These are phyloP conservation scores for Clarias fuscus DNA, from an alignment of 2,797 vertebrate species.

Conservation along the genomic window DNA sequence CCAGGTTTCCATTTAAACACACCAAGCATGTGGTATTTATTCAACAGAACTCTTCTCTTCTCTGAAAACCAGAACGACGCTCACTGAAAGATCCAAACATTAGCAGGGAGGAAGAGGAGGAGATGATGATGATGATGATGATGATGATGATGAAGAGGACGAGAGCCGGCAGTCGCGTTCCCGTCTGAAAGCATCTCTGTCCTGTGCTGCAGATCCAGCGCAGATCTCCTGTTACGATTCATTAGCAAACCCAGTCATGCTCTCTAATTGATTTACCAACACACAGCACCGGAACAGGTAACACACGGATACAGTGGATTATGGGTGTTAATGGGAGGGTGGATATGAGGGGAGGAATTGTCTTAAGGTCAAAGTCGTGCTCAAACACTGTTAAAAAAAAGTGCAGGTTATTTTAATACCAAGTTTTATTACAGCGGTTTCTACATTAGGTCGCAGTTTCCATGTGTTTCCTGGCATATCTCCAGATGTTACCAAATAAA, in stretches of 20 bases:
- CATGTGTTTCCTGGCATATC: background rate
- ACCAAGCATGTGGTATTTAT: background rate
- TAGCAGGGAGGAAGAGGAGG: background rate
- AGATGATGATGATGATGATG: too few relatives aligned
- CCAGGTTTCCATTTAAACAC: background rate
- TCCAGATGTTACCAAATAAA: background rate
- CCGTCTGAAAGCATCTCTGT: too few relatives aligned
- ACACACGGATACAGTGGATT: background rate
- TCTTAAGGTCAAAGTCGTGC: background rate
- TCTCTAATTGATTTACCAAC: background rate
- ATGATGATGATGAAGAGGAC: too few relatives aligned
- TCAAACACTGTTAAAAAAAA: background rate
- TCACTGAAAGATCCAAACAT: background rate
- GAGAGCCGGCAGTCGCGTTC: background rate
- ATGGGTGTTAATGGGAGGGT: background rate
- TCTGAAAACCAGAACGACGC: background rate
- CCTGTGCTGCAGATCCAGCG: background rate
- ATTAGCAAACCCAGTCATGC: background rate
- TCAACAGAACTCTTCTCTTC: too few relatives aligned
- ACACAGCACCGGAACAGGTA: background rate
- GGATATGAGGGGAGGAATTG: background rate
- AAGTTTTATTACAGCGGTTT: background rate
- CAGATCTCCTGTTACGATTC: background rate
- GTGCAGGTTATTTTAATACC: background rate
- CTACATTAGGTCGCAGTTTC: background rate